phyloP scores from a whole-genome alignment of 1,140 invertebrate species.

The Pissodes strobi region DNA sequence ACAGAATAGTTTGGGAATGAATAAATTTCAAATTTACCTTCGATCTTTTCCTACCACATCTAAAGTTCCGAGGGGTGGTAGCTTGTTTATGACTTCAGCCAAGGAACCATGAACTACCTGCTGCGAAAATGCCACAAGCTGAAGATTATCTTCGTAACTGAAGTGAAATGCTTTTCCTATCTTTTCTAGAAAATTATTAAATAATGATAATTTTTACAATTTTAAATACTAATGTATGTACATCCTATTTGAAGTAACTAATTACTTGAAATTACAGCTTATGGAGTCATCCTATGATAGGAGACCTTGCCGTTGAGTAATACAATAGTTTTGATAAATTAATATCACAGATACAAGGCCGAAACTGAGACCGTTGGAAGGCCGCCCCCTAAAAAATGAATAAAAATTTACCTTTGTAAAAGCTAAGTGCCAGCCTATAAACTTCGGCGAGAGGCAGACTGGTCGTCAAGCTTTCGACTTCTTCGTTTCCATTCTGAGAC shows the following conservation, averaged over 20 bases:
- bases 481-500: constrained; percentile 4
- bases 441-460: constrained; percentile 75
- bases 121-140: constrained; percentile 88
- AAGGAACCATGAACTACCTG: constrained; percentile 89
- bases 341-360: too few species aligned
- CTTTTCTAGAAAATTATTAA: constrained; percentile 76
- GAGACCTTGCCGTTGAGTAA: too few species aligned
- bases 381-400: too few species aligned
- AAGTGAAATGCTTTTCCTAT: constrained; percentile 93
- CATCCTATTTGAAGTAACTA: too few species aligned
- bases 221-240: too few species aligned
- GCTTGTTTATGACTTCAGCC: constrained; percentile 66
- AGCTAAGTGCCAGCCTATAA: constrained; percentile 83
- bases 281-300: too few species aligned
- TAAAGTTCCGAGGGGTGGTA: constrained; percentile 85
- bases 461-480: constrained; percentile 39
- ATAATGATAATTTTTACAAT: too few species aligned
- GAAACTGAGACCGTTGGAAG: too few species aligned
- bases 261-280: too few species aligned
- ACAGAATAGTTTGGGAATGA: too few species aligned
- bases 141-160: constrained; percentile 91
- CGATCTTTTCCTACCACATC: constrained; percentile 95
- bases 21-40: constrained; percentile 59
- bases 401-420: constrained; percentile 80
- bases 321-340: too few species aligned